phyloP scores from a whole-genome alignment of 2,888 invertebrate species.

The Melanargia galathea region DNA sequence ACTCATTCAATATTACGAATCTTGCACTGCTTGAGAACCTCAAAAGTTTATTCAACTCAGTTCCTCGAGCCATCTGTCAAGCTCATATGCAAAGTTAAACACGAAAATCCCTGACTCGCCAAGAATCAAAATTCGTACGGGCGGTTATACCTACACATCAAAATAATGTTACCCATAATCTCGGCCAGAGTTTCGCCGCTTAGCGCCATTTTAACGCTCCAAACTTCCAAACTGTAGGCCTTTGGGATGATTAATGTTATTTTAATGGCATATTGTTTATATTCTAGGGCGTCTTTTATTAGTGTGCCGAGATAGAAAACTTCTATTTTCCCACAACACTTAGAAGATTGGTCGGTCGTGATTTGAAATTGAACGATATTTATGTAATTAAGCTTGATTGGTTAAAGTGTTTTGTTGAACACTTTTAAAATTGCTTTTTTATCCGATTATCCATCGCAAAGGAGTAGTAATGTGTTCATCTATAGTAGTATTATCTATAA shows the following conservation, averaged over 20 bases:
- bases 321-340: conserved; percentile 24
- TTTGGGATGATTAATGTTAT: conserved; percentile 60
- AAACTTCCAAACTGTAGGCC: conserved; percentile 43
- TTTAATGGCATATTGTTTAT: conserved; percentile 64
- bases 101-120: conserved; percentile 25
- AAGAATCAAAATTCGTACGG: conserved; percentile 24
- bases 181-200: conserved; percentile 40
- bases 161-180: conserved; percentile 30
- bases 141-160: conserved; percentile 17
- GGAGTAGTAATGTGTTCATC: no score
- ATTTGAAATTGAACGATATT: conserved; percentile 16
- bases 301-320: conserved; percentile 29
- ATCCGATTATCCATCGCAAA: no score
- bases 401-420: background rate
- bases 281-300: conserved; percentile 33
- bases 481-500: no score
- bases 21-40: background rate
- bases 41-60: conserved; percentile 1
- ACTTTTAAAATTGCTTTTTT: background rate
- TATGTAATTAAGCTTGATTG: conserved; percentile 18
- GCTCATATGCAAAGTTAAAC: conserved; percentile 27
- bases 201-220: conserved; percentile 44
- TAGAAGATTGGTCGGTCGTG: conserved; percentile 28
- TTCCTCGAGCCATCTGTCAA: conserved; percentile 27
- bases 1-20: no score